Conservation (phyloP, 2,797 vertebrate genomes). For the Poecilia gillii region DNA sequence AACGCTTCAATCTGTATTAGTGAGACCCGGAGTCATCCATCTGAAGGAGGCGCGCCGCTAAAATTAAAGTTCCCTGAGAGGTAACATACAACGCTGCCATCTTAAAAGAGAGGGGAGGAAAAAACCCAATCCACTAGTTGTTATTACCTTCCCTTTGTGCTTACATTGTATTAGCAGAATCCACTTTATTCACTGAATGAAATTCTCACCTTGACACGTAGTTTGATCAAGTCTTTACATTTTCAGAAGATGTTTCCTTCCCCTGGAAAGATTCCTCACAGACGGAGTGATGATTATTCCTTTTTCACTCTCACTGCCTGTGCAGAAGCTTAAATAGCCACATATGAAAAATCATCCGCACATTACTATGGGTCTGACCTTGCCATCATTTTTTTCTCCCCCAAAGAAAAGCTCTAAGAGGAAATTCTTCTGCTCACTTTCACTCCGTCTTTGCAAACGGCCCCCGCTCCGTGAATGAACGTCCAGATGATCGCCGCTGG, state of each 20-base stretch:
- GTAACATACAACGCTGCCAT: conserved; percentile 7
- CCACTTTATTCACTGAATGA: conserved; percentile 1
- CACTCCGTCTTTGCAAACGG: conserved; percentile 19
- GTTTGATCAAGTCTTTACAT: conserved; percentile 1
- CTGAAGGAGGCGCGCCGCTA: conserved; percentile 12
- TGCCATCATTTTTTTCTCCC: conserved; percentile 21
- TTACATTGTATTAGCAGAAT: not conserved
- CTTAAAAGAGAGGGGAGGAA: not conserved
- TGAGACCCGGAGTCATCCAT: conserved; percentile 43
- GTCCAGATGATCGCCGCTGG: not conserved
- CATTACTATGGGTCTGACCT: conserved; percentile 21
- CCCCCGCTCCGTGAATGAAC: not conserved
- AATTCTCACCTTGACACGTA: conserved; percentile 6
- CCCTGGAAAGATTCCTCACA: conserved; percentile 3
- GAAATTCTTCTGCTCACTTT: conserved; percentile 22
- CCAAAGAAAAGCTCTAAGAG: conserved; percentile 14
- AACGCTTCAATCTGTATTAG: conserved; percentile 70
- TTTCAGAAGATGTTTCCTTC: conserved; percentile 8
- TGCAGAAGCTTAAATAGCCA: not conserved
- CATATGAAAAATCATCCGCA: conserved; percentile 23
- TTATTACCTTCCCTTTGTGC: conserved; percentile 13
- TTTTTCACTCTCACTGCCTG: not conserved
- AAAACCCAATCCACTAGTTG: not conserved
- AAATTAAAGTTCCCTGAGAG: conserved; percentile 46
- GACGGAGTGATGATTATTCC: conserved; percentile 13